Percentiles rank a stretch among this genome's conserved stretches.
phyloP scores from a whole-genome alignment of 2,888 invertebrate genomes.

The Metacarcinus magister region DNA sequence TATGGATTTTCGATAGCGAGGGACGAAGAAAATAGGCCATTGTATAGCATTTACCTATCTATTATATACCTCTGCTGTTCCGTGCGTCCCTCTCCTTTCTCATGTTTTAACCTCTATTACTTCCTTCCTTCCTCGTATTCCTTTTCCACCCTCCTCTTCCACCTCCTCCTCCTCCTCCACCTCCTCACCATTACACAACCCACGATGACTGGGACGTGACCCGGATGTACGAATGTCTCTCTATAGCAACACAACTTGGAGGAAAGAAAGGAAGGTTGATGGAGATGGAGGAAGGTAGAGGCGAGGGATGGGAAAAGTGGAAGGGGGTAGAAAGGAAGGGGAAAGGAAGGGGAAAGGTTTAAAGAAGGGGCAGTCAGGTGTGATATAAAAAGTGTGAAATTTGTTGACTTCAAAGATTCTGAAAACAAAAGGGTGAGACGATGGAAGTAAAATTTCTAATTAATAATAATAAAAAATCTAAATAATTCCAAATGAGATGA shows the following conservation, averaged over 20 bases:
- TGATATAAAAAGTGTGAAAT: background rate
- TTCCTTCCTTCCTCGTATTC: background rate
- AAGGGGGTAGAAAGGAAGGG: background rate
- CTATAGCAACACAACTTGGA: background rate
- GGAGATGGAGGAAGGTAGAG: background rate
- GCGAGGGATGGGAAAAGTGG: background rate
- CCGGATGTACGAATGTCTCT: background rate
- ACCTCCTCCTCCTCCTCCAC: background rate
- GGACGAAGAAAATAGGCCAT: background rate
- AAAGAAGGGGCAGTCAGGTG: background rate
- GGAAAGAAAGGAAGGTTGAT: background rate
- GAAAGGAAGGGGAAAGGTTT: background rate
- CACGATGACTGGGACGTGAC: background rate
- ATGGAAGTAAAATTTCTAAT: background rate
- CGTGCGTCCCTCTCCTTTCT: background rate
- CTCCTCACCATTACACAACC: background rate
- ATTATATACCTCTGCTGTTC: conserved; percentile 16
- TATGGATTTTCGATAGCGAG: background rate
- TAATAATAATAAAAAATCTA: background rate
- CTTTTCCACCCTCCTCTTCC: background rate
- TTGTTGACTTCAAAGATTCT: background rate
- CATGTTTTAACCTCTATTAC: background rate
- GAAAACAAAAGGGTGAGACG: background rate
- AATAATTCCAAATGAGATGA: background rate
- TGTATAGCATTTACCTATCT: background rate